Percentiles rank a stretch among this genome's conserved stretches.
Evolutionary conservation across 1,140 invertebrate genomes (phyloP).

Genomic region (Pararge aegeria): DNA sequence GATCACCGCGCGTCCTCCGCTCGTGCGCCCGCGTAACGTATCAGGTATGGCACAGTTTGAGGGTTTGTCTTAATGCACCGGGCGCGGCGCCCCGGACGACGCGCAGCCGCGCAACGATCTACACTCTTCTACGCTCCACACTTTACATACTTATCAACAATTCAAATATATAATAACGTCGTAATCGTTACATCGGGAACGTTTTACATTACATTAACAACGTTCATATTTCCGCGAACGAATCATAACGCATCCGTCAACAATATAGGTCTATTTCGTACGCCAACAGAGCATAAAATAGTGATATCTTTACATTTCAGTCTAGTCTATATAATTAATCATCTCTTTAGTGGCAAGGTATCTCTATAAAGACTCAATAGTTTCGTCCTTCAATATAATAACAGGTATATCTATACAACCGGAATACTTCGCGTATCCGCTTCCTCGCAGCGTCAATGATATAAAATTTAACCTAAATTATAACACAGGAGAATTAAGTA

Average conservation of each 20-base stretch:
- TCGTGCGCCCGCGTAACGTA: not conserved
- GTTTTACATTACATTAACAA: conserved; percentile 45
- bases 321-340: conserved; percentile 78
- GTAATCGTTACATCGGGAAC: conserved; percentile 57
- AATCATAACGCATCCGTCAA: conserved; percentile 55
- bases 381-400: conserved; percentile 73
- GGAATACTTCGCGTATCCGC: conserved; percentile 69
- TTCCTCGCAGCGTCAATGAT: conserved; percentile 78
- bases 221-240: conserved; percentile 46
- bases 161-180: conserved; percentile 61
- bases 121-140: conserved; percentile 47
- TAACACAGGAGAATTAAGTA: conserved; percentile 80
- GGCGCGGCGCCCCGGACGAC: conserved; percentile 23
- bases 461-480: conserved; percentile 80
- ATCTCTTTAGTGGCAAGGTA: conserved; percentile 77
- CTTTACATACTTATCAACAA: conserved; percentile 54
- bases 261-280: conserved; percentile 68
- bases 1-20: not conserved
- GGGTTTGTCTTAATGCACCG: not conserved
- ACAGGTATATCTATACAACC: conserved; percentile 76
- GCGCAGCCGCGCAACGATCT: conserved; percentile 38
- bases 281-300: conserved; percentile 79
- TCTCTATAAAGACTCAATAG: conserved; percentile 79
- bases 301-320: conserved; percentile 79
- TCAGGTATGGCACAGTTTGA: conserved; percentile 32